phyloP scores from a whole-genome alignment of 2,113 vertebrate species.

The Zonotrichia leucophrys region DNA sequence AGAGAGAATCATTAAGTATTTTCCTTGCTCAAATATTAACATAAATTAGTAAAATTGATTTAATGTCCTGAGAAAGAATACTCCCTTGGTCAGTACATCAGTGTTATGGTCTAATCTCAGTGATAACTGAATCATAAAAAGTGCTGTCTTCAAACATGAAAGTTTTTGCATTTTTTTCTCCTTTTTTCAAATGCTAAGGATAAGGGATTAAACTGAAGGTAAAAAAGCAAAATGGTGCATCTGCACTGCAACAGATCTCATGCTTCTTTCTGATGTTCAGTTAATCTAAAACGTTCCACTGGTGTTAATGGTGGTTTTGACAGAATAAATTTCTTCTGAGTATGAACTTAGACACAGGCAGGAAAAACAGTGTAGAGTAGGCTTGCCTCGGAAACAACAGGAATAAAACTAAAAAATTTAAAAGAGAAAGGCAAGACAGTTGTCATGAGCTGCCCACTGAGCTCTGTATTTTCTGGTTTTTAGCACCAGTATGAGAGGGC shows the following conservation, averaged over 20 bases:
- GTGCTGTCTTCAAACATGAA: not conserved
- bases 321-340: not conserved
- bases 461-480: not conserved
- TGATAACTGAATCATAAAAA: not conserved
- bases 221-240: not conserved
- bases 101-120: not conserved
- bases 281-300: not conserved
- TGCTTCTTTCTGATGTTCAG: not conserved
- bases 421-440: not conserved
- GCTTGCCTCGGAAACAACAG: not conserved
- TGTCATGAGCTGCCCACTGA: not conserved
- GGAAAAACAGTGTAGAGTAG: not conserved
- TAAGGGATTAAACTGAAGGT: not conserved
- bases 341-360: not conserved
- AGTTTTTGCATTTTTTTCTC: not conserved
- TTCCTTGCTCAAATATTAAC: conserved; percentile 38
- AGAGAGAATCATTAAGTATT: conserved; percentile 10
- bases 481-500: not conserved
- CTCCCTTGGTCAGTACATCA: not conserved
- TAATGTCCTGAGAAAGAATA: not conserved
- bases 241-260: not conserved
- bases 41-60: conserved; percentile 45
- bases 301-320: not conserved
- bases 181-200: not conserved
- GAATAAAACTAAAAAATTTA: not conserved